These are phyloP conservation scores for Marronus borbonicus DNA, from an alignment of 2,888 invertebrate genomes.

Conservation along the genomic window DNA sequence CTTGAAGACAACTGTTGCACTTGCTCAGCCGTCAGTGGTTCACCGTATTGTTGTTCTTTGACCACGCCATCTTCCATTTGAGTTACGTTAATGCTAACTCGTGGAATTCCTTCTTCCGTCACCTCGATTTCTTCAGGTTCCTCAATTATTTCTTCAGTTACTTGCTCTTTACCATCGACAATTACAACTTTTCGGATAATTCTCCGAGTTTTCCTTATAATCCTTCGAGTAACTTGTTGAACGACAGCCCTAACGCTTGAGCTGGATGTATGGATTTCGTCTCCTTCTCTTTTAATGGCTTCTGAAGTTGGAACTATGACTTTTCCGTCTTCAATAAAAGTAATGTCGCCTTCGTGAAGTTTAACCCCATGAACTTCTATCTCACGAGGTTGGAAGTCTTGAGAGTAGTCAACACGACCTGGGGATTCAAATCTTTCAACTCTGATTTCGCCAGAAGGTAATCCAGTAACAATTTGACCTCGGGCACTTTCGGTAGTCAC, in stretches of 20 bases:
- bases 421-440: conserved; percentile 79
- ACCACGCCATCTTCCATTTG: conserved; percentile 73
- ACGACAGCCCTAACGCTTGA: conserved; percentile 86
- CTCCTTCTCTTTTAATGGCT: conserved; percentile 61
- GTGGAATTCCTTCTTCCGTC: conserved; percentile 80
- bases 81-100: conserved; percentile 79
- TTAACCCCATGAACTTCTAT: conserved; percentile 67
- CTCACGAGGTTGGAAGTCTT: conserved; percentile 72
- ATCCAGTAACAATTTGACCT: conserved; percentile 76
- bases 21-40: conserved; percentile 62
- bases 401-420: conserved; percentile 75
- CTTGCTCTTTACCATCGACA: conserved; percentile 87
- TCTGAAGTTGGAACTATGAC: conserved; percentile 62
- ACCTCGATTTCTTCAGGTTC: conserved; percentile 87
- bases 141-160: conserved; percentile 87
- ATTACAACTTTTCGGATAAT: conserved; percentile 85
- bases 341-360: conserved; percentile 69
- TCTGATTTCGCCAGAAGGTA: conserved; percentile 77
- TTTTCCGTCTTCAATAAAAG: conserved; percentile 66
- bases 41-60: conserved; percentile 67
- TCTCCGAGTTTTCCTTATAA: conserved; percentile 82
- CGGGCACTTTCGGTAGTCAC: conserved; percentile 77
- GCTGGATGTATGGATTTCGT: conserved; percentile 74
- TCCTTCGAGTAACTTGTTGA: conserved; percentile 85
- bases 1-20: conserved; percentile 45